Evolutionary conservation across 2,888 invertebrate species (phyloP), one percentile per base, ranked within the genome.

Genomic region (Hydropsyche betteni): DNA sequence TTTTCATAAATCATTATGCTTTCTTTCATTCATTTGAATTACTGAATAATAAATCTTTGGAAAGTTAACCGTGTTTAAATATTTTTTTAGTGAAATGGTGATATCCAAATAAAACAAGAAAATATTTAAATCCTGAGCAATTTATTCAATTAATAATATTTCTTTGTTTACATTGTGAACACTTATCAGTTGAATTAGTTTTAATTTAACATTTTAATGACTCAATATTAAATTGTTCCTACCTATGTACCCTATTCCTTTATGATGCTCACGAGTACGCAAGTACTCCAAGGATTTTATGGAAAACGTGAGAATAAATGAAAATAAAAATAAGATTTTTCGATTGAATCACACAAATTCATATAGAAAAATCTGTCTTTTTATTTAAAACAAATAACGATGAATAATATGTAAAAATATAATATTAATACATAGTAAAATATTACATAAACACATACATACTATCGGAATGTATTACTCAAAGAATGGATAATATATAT

Each of bases 221-320:
- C 76, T 79, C 76, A 77, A 79, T 79, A 78, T 77, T 78, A 77
- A 77, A 79, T 79, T 79, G 58, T 72, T 75, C 78, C 78, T 78
- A 78, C 78, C 78, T 79, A 77, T 78, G 55, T 72, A 72, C 72
- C 72, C 72, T 72, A 72, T 72, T 72, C 72, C 72, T 55, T 58
- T 72, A 72, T 55, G 55, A 72, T 72, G 58, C 53, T 24, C 14
- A n/a, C 51, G 24, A 53, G 34, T 12, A 14, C n/a, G 24, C 51
- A 8, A 14, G 64, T n/a, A 24, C 55, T 16, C 72, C 38, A n/a
- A 58, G 36, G 55, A 38, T 24, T 8, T 61, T 34, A 34, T 58
- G 72, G 72, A 72, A 58, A 58, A 55, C 36, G 52, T 16, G 24
- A 44, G 16, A 50, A 69, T 69, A 69, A 14, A 10, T 69, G 36